Evolutionary conservation across 2,113 vertebrate species (phyloP).

Genomic region (Mus spicilegus): DNA sequence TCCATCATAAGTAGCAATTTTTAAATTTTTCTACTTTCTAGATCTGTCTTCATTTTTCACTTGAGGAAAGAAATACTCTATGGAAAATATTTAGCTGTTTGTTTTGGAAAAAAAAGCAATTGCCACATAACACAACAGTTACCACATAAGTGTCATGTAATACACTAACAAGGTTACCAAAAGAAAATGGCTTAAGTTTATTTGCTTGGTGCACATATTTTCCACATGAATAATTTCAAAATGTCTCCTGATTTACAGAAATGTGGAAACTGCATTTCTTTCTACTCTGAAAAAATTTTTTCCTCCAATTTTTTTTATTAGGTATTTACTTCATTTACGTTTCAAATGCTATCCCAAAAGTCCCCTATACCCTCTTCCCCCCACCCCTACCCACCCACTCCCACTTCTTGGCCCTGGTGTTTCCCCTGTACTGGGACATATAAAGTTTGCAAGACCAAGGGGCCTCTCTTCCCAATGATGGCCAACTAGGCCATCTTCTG

Average conservation of each 20-base stretch:
- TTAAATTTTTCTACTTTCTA: conserved; percentile 56
- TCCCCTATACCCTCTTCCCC: no score
- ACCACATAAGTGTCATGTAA: conserved; percentile 55
- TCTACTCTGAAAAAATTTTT: background rate
- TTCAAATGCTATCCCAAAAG: no score
- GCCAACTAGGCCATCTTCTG: no score
- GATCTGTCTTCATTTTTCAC: conserved; percentile 33
- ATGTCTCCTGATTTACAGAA: conserved; percentile 53
- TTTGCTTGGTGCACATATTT: conserved; percentile 76
- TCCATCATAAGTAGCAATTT: conserved; percentile 50
- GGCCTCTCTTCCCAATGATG: no score
- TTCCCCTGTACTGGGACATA: no score
- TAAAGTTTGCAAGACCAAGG: no score
- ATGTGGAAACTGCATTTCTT: conserved; percentile 15
- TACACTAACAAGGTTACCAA: conserved; percentile 55
- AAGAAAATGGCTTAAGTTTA: conserved; percentile 69
- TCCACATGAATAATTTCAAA: conserved; percentile 79
- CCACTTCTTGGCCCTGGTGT: no score
- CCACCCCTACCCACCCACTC: no score
- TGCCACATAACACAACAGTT: conserved; percentile 61
- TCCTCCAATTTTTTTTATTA: no score
- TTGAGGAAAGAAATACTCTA: conserved; percentile 62
- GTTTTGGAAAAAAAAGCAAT: conserved; percentile 64
- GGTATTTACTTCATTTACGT: no score
- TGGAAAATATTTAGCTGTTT: conserved; percentile 73